Base-by-base conservation (phyloP, 1,140 invertebrate species). In the Drosophila burlai region DNA sequence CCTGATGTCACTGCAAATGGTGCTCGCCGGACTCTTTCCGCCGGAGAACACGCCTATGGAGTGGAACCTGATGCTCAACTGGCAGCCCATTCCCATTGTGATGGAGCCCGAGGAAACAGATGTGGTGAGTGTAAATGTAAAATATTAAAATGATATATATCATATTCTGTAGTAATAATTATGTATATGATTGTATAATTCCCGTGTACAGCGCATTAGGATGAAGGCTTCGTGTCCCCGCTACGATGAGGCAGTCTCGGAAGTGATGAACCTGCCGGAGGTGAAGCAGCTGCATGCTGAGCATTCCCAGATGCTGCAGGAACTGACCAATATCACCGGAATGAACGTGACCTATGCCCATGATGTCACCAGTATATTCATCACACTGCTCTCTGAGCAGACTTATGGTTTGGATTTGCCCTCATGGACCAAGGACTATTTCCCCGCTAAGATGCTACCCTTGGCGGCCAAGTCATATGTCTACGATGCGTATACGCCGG, bases 1-100 rank as follows among this genome's bases (percentile, higher is more conserved):
- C n/a, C 94, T 96, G 81, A 96, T 96, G 94, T 96, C 96, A 45
- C 94, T 96, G n/a, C 94, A 95, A 86, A 91, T 95, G 43, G 94
- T 96, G 47, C 94, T 97, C 18, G 96, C 96, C 8, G 96, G 95
- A 10, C 85, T 97, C 10, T 96, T 95, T 94, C 95, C 95, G 42
- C 96, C 96, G 0, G 80, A 85, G 64, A 93, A 93, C 26, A 91
- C 93, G 0, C 91, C 94, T 4, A 95, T 96, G 84, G 93, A 93
- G 45, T 96, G 95, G 93, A 95, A 95, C 73, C 63, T 91, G 9
- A 90, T 94, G 63, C 80, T 97, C 6, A 81, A 93, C 49, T 97
- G 97, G 97, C 96, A 97, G 82, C 97, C 97, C 4, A 95, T 97
- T 69, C 95, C 96, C 2, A 94, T 97, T n/a, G 94, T 95, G 75